A percentile compares a stretch with the other conserved stretches of the same genome.
Conservation (phyloP, 2,113 vertebrate species). For the Paramisgurnus dabryanus region DNA sequence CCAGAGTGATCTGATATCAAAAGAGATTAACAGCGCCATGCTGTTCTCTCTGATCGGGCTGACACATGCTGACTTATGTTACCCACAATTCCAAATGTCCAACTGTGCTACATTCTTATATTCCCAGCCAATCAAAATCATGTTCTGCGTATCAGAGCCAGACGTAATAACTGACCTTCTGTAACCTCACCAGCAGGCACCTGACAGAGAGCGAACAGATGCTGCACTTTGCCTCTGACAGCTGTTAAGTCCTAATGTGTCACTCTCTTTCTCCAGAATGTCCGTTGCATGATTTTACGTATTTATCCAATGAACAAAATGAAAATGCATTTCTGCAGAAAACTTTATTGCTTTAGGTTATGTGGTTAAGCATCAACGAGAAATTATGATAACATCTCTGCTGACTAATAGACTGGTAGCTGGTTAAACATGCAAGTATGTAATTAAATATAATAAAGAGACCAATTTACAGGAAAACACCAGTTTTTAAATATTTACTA, state of each 20-base stretch:
- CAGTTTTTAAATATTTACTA: too few relatives aligned
- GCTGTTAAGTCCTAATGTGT: slow-evolving; percentile 44
- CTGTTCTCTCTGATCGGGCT: slow-evolving; percentile 33
- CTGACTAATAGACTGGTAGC: too few relatives aligned
- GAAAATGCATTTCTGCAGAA: neutral
- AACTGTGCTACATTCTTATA: neutral
- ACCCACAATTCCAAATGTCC: slow-evolving; percentile 34
- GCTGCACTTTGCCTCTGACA: slow-evolving; percentile 58
- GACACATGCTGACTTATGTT: slow-evolving; percentile 32
- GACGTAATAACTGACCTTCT: neutral
- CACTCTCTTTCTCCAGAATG: neutral
- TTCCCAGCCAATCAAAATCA: slow-evolving; percentile 30
- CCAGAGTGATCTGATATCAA: slow-evolving; percentile 58
- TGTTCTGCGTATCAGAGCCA: neutral
- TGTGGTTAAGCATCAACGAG: too few relatives aligned
- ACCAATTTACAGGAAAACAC: too few relatives aligned
- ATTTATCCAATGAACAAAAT: neutral
- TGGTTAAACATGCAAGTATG: too few relatives aligned
- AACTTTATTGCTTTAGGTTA: too few relatives aligned
- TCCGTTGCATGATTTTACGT: neutral
- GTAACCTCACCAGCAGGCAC: slow-evolving; percentile 27
- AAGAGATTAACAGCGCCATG: slow-evolving; percentile 54
- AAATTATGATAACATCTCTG: too few relatives aligned
- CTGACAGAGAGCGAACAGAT: slow-evolving; percentile 54
- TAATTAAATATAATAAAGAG: too few relatives aligned